Conservation (phyloP, 1,140 invertebrate species). For the Berghia stephanieae region DNA sequence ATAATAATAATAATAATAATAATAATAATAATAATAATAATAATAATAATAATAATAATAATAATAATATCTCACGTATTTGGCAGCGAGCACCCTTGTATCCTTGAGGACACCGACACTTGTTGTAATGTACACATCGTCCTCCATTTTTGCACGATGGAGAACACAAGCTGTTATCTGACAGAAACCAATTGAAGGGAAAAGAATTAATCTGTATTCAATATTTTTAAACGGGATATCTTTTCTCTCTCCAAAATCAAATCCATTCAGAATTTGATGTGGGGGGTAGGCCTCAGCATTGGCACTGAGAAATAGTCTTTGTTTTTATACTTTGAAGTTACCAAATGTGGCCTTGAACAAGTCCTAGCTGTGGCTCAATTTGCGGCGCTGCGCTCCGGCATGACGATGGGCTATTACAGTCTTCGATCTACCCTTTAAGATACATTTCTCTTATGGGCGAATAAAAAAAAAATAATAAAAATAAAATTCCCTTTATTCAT, state of each 20-base stretch:
- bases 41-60: neutral
- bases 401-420: too few relatives aligned
- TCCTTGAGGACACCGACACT: slow-evolving; percentile 55
- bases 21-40: neutral
- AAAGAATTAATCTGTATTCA: neutral
- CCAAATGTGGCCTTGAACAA: too few relatives aligned
- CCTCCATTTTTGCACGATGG: slow-evolving; percentile 59
- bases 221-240: neutral
- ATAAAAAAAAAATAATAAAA: too few relatives aligned
- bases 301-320: neutral
- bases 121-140: slow-evolving; percentile 53
- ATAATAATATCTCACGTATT: slow-evolving; percentile 49
- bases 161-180: slow-evolving; percentile 37
- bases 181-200: neutral
- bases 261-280: too few relatives aligned
- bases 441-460: too few relatives aligned
- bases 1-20: neutral
- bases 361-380: too few relatives aligned
- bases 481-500: too few relatives aligned
- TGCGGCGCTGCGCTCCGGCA: too few relatives aligned
- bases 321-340: too few relatives aligned
- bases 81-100: slow-evolving; percentile 64
- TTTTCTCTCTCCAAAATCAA: too few relatives aligned
- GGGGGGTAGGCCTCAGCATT: too few relatives aligned
- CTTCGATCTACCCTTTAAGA: too few relatives aligned